phyloP scores from a whole-genome alignment of 1,140 invertebrate genomes.

The Monochamus saltuarius region DNA sequence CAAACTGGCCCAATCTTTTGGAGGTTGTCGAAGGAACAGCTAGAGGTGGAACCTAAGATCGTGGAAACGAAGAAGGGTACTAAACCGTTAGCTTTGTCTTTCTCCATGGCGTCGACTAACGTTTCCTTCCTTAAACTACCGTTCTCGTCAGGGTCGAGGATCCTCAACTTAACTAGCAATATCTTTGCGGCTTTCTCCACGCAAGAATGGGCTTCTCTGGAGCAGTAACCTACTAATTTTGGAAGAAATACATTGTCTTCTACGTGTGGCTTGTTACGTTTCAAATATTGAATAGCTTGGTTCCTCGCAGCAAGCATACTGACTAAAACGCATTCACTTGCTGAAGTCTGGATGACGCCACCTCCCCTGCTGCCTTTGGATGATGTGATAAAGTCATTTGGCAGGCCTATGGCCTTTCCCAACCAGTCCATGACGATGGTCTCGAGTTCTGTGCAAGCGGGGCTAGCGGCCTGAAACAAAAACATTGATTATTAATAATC shows the following conservation, averaged over 20 bases:
- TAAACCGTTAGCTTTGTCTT: conserved; percentile 77
- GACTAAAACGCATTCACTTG: conserved; percentile 90
- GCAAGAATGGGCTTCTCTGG: conserved; percentile 93
- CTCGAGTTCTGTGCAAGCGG: conserved; percentile 95
- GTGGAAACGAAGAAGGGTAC: conserved; percentile 85
- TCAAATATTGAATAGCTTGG: conserved; percentile 77
- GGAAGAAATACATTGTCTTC: conserved; percentile 86
- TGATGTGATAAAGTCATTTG: conserved; percentile 81
- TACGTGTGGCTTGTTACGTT: conserved; percentile 66
- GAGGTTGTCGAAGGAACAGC: conserved; percentile 81
- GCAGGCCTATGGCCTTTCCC: conserved; percentile 88
- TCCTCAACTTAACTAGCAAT: conserved; percentile 81
- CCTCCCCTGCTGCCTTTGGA: conserved; percentile 75
- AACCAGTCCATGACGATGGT: conserved; percentile 98
- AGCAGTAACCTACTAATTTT: conserved; percentile 91
- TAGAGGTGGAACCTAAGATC: conserved; percentile 78
- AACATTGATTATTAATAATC: not conserved
- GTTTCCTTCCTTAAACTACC: conserved; percentile 75
- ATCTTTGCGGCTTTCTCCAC: conserved; percentile 97
- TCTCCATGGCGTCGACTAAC: conserved; percentile 68
- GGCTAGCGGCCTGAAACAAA: conserved; percentile 78
- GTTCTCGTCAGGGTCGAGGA: conserved; percentile 84
- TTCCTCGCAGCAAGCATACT: conserved; percentile 87
- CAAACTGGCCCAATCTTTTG: conserved; percentile 80
- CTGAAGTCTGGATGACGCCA: conserved; percentile 92